Conservation (phyloP, 1,140 invertebrate genomes). For the Pentalonia nigronervosa region DNA sequence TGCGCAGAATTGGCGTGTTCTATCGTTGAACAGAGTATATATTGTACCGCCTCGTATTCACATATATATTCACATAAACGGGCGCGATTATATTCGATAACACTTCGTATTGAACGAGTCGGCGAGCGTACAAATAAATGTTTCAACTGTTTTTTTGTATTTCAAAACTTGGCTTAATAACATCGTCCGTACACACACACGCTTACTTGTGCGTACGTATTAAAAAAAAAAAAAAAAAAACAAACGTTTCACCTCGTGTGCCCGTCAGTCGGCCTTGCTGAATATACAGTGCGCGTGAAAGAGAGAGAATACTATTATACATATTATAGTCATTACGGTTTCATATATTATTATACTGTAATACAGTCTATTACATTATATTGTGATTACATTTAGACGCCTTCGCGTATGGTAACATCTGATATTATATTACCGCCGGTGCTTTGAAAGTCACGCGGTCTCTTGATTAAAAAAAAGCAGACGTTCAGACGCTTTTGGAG, state of each 20-base stretch:
- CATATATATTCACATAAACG: neutral
- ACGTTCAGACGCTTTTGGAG: neutral
- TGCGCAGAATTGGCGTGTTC: no score
- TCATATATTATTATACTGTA: neutral
- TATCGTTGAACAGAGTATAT: no score
- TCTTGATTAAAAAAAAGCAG: neutral
- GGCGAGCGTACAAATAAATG: neutral
- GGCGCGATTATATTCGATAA: neutral
- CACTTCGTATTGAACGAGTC: neutral
- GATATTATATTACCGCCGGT: neutral
- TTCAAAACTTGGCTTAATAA: neutral
- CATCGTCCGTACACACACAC: neutral
- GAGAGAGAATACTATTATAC: neutral
- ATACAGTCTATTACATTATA: neutral
- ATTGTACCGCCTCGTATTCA: neutral
- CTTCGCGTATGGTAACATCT: neutral
- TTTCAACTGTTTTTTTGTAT: neutral
- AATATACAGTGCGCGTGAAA: neutral
- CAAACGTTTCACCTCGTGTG: constrained; percentile 26
- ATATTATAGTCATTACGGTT: neutral
- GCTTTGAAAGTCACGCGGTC: neutral
- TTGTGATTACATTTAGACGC: no score
- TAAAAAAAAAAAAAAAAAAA: neutral
- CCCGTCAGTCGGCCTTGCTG: constrained; percentile 15
- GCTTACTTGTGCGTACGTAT: neutral